These are phyloP conservation scores for Tridacna gigas DNA, from an alignment of 2,888 invertebrate genomes.

Conservation along the genomic window DNA sequence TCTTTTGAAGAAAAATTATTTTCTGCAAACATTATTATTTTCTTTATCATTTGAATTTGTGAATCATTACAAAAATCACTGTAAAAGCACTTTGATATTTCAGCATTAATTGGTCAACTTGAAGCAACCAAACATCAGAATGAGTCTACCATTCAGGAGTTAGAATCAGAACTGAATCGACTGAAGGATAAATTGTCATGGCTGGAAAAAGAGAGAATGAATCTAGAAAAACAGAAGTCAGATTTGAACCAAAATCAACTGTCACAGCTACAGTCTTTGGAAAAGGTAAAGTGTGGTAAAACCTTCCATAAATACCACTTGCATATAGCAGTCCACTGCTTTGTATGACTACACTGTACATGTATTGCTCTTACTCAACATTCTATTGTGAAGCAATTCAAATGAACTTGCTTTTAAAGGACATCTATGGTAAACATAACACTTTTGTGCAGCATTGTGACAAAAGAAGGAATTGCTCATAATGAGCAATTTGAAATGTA, in stretches of 20 bases:
- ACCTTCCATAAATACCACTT: not conserved
- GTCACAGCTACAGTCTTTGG: constrained; percentile 71
- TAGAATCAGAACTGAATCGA: constrained; percentile 72
- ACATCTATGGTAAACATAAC: too few relatives aligned
- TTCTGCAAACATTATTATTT: too few relatives aligned
- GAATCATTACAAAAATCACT: too few relatives aligned
- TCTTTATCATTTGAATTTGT: too few relatives aligned
- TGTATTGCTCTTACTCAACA: too few relatives aligned
- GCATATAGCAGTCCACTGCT: too few relatives aligned
- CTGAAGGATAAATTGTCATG: constrained; percentile 75
- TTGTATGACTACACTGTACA: too few relatives aligned
- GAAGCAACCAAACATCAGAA: constrained; percentile 81
- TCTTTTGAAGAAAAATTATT: not conserved
- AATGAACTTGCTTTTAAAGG: too few relatives aligned
- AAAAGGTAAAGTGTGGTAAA: constrained; percentile 69
- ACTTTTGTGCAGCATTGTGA: too few relatives aligned
- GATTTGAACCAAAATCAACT: constrained; percentile 70
- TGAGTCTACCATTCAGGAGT: constrained; percentile 75
- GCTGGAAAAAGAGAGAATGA: constrained; percentile 77
- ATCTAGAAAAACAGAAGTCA: constrained; percentile 72
- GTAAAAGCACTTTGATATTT: not conserved
- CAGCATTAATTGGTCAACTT: constrained; percentile 82
- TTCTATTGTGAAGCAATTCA: too few relatives aligned
- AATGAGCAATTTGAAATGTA: constrained; percentile 37
- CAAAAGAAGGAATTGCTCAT: too few relatives aligned